Base-by-base conservation (phyloP, 1,140 invertebrate genomes). In the Drosophila biarmipes region DNA sequence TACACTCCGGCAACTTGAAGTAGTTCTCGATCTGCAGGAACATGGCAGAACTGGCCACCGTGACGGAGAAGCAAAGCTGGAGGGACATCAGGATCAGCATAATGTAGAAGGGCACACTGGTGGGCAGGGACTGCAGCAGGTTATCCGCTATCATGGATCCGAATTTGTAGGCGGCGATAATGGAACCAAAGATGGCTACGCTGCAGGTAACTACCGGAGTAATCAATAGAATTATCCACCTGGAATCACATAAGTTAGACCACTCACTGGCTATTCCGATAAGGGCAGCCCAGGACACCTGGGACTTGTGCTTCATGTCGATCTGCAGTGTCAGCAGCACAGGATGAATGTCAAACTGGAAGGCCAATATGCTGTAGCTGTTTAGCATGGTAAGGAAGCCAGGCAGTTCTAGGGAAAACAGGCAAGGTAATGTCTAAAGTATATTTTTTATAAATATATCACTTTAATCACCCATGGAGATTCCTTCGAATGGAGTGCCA, bases 331-430 rank as follows among this genome's bases (percentile, higher is more conserved):
- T 96, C 80, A 96, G 93, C 51, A 97, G 92, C 69, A 95, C 95
- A 4, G 96, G 96, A 92, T 97, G 96, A 40, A 96, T 94, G 78
- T 96, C 96, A 74, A 96, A 97, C 93, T 96, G 95, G 80, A 95
- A 96, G 11, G 94, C 93, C 34, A 96, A 90, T 43, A 95, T 94
- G 40, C 95, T 95, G 64, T 48, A 91, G 34, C 90, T 85, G 51
- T 93, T 93, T 0, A 95, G 91, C 11, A 95, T 87, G 49, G 93
- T 92, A 45, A 93, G 71, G 73, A 92, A 94, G 0, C 84, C 71
- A 14, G 91, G 91, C 2, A 91, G 29, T 24, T 86, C 91, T 91
- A 31, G 17, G 42, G 42, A 49, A 21, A 15, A 42, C 1, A 42
- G 6, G 8, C 2, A 0, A 6, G 4, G 31, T 31, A 45, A 38